Base-by-base conservation (phyloP, 1,140 invertebrate genomes). In the Vollenhovia emeryi region DNA sequence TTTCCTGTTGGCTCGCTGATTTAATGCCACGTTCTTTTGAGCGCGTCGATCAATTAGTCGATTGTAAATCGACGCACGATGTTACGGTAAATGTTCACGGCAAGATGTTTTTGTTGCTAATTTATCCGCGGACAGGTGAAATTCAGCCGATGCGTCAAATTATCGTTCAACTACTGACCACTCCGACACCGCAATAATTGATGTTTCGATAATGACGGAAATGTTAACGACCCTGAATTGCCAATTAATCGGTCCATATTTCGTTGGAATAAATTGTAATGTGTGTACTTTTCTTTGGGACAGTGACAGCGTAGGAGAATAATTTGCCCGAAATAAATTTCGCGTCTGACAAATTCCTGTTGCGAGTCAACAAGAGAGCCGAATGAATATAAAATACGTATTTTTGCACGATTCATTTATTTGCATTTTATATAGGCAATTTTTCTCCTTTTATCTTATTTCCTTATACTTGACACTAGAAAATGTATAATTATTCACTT, bases 201-300 rank as follows among this genome's bases (percentile, higher is more conserved):
- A 82, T 43, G 36, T 82, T 82, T 71, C 36, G 27, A 82, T 71
- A 71, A 82, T 71, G 66, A 71, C 24, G 66, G 50, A 82, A 82
- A 36, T 59, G 13, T 71, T 55, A 59, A 69, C 18, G 33, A 24
- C 8, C 13, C 24, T 57, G 36, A 82, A 82, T 82, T 57, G 7
- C 18, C 24, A 43, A 73, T 80, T 27, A 43, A 71, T 80, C 21
- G n/a, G 36, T 6, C 13, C 0, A 9, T 40, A 36, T 36, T 36
- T 36, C 2, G 21, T 64, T 68, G n/a, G 3, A 66, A 64, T 24
- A 24, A 36, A 50, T 64, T 64, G 5, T 36, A 55, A 73, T 5
- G 2, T 15, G 6, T 13, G 8, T 21, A 21, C 2, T 1, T 30
- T 50, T 66, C 8, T 36, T 50, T 21, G 13, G 24, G 5, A 30